Base-by-base conservation (phyloP, 2,888 invertebrate species). In the Rhorus exstirpatorius region DNA sequence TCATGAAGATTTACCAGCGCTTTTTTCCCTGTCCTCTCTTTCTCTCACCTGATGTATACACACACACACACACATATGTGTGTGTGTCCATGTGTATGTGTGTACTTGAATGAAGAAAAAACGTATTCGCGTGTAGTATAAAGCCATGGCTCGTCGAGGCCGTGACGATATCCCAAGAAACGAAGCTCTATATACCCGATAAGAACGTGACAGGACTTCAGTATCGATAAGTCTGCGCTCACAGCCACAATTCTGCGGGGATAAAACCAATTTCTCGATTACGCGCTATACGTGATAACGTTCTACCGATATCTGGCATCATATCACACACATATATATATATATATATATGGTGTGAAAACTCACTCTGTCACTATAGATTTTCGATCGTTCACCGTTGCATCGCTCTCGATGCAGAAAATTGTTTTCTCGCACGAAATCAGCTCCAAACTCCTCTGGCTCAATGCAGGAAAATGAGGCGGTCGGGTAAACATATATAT, bases 241-340 rank as follows among this genome's bases (percentile, higher is more conserved):
- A 74, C 74, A 38, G 74, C 68, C 81, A 68, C 78, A 68, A 74
- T 82, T 82, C 74, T 55, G 68, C 68, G 68, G 26, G 78, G 81
- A 82, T 82, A 82, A 78, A 82, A 82, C 81, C 81, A 78, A 82
- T 82, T 82, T 82, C 78, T 70, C 81, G 81, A 82, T 82, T 78
- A 82, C 81, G 70, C 81, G 67, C 63, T 82, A 74, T 78, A 82
- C 81, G 81, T 82, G 81, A 82, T 82, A 82, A 82, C 81, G 81
- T 49, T 70, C 78, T 68, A 61, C 12, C 61, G 81, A 78, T 78
- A 70, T 35, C 60, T 65, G 17, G 58, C 12, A 14, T 51, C 21
- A 24, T 70, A 68, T 74, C 46, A 3, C 31, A n/a, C n/a, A n/a
- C n/a, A n/a, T n/a, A n/a, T n/a, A 55, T 24, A 21, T 49, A 31